phyloP scores from a whole-genome alignment of 2,797 vertebrate species.

The Crocidura indochinensis region DNA sequence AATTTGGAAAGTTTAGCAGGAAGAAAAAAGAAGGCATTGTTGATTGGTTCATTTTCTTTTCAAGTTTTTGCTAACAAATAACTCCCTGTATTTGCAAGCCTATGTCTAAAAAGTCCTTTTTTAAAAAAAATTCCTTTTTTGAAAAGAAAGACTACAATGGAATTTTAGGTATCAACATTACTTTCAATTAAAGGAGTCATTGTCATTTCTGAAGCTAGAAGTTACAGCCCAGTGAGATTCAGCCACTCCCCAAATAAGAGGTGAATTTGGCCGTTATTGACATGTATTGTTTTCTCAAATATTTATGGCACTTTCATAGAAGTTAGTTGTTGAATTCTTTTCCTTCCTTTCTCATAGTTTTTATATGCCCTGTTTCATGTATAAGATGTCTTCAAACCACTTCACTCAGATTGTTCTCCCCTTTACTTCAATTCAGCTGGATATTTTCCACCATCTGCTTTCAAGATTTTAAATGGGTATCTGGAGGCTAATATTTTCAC shows the following conservation, averaged over 20 bases:
- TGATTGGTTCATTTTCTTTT: not conserved
- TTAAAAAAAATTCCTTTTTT: slow-evolving; percentile 48
- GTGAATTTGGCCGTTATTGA: slow-evolving; percentile 67
- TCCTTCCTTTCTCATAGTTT: slow-evolving; percentile 51
- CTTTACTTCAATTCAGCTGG: slow-evolving; percentile 52
- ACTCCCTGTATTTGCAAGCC: not conserved
- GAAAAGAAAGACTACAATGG: slow-evolving; percentile 61
- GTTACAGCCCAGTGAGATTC: slow-evolving; percentile 65
- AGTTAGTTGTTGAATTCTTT: slow-evolving; percentile 52
- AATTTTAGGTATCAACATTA: slow-evolving; percentile 72
- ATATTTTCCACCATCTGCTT: slow-evolving; percentile 75
- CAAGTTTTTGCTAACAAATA: slow-evolving; percentile 25
- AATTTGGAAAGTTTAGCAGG: not conserved
- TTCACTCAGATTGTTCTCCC: slow-evolving; percentile 67
- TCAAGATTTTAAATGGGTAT: slow-evolving; percentile 73
- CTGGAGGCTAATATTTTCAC: slow-evolving; percentile 79
- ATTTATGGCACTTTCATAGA: slow-evolving; percentile 62
- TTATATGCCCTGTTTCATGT: slow-evolving; percentile 23
- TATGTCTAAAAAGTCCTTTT: slow-evolving; percentile 38
- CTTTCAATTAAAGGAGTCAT: slow-evolving; percentile 70
- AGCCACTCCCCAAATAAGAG: slow-evolving; percentile 68
- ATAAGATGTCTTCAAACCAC: slow-evolving; percentile 65
- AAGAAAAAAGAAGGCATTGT: not conserved
- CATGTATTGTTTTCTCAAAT: slow-evolving; percentile 69
- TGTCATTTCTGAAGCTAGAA: slow-evolving; percentile 75